These are phyloP conservation scores for Rhopalosiphum maidis DNA, from an alignment of 1,140 invertebrate genomes.

Conservation along the genomic window DNA sequence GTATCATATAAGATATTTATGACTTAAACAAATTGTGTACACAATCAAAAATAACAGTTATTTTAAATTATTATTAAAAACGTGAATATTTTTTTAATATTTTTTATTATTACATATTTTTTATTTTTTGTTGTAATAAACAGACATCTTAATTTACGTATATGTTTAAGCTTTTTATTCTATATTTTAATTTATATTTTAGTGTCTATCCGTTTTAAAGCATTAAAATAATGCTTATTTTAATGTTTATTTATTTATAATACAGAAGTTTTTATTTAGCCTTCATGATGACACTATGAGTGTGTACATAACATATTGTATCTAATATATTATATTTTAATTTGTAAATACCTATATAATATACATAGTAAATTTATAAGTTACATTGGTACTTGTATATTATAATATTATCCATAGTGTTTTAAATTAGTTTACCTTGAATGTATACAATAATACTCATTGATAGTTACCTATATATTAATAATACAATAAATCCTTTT, in stretches of 20 bases:
- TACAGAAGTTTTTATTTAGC: neutral
- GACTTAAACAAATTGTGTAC: too few relatives aligned
- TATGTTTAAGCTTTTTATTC: neutral
- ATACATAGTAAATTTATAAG: neutral
- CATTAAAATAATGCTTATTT: neutral
- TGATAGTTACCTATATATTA: too few relatives aligned
- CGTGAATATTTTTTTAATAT: too few relatives aligned
- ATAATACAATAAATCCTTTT: too few relatives aligned
- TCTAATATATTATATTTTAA: neutral
- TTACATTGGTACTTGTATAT: neutral
- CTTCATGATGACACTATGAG: neutral
- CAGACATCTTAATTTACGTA: neutral
- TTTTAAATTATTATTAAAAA: too few relatives aligned
- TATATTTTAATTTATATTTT: too few relatives aligned
- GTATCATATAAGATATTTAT: too few relatives aligned
- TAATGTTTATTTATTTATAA: neutral
- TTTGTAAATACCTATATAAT: neutral
- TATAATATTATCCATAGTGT: neutral
- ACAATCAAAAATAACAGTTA: too few relatives aligned
- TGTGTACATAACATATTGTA: neutral
- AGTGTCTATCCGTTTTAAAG: neutral
- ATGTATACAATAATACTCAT: neutral
- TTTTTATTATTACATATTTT: neutral
- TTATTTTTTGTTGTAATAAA: neutral
- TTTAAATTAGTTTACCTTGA: neutral